Percentiles rank a stretch among this genome's conserved stretches.
Conservation (phyloP, 1,140 invertebrate genomes). For the Cepaea nemoralis region DNA sequence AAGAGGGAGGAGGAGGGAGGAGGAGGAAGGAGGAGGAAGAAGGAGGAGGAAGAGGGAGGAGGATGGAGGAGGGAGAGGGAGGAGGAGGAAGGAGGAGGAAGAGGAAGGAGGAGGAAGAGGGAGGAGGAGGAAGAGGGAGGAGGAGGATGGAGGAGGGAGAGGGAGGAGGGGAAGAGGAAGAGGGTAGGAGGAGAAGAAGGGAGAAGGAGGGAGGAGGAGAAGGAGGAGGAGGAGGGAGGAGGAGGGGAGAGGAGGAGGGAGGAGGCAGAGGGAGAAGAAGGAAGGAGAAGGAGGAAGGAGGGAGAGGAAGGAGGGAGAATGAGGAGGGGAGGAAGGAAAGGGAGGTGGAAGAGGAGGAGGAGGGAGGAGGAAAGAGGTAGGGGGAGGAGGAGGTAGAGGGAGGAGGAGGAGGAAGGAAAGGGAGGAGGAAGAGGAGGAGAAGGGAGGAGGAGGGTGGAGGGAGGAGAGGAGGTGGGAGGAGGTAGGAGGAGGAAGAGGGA, state of each 20-base stretch:
- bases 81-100: slow-evolving; percentile 19
- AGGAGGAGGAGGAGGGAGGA: background rate
- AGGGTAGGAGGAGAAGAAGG: slow-evolving; percentile 3
- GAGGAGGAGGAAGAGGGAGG: slow-evolving; percentile 10
- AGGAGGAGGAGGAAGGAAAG: too few relatives aligned
- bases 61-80: too few relatives aligned
- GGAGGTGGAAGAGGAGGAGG: too few relatives aligned
- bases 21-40: background rate
- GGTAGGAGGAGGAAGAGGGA: too few relatives aligned
- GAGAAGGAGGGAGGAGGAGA: background rate
- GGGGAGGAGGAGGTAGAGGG: too few relatives aligned
- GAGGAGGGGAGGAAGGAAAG: too few relatives aligned
- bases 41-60: slow-evolving; percentile 24
- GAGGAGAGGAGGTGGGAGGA: too few relatives aligned
- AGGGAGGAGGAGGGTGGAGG: too few relatives aligned
- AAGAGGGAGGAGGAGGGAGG: slow-evolving; percentile 32
- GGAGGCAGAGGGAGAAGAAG: slow-evolving; percentile 41
- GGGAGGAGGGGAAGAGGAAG: too few relatives aligned
- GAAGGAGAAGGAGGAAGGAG: slow-evolving; percentile 4
- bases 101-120: slow-evolving; percentile 43
- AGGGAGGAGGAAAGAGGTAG: too few relatives aligned
- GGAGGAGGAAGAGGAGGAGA: background rate
- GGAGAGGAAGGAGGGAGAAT: background rate
- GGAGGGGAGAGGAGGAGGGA: slow-evolving; percentile 42
- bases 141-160: too few relatives aligned